Conservation (phyloP, 2,113 vertebrate species). For the Chionomys nivalis region DNA sequence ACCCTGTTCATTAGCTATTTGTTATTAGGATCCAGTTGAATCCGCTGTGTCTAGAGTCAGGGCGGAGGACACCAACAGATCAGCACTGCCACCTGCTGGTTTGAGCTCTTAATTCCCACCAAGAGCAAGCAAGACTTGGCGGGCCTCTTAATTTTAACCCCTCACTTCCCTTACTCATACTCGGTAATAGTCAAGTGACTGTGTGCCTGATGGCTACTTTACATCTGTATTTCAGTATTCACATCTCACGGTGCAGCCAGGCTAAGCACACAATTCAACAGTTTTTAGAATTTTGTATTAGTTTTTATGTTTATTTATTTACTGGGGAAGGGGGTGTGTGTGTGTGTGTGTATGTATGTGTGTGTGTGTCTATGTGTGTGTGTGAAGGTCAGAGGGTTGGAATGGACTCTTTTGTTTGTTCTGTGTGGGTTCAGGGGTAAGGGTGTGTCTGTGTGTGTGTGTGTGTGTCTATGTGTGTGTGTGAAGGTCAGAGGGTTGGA, state of each 20-base stretch:
- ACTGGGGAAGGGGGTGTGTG: background rate
- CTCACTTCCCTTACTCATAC: background rate
- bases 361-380: background rate
- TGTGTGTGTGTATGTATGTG: background rate
- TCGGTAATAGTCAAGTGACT: background rate
- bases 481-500: background rate
- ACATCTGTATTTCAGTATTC: background rate
- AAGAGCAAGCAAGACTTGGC: accelerated
- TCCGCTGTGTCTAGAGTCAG: accelerated
- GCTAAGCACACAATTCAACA: background rate
- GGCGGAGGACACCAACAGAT: accelerated
- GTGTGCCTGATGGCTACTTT: background rate
- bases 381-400: background rate
- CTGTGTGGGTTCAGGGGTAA: background rate
- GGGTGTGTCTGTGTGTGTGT: background rate
- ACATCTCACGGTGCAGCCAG: background rate
- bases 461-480: background rate
- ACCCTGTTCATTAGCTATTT: too few relatives aligned
- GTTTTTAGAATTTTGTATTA: background rate
- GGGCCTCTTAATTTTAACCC: too few relatives aligned
- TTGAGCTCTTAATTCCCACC: accelerated
- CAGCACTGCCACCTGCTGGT: background rate
- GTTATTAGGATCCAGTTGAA: background rate
- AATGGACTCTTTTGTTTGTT: background rate
- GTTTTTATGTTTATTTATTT: background rate